phyloP scores from a whole-genome alignment of 2,888 invertebrate species.

The Pristionchus fissidentatus region DNA sequence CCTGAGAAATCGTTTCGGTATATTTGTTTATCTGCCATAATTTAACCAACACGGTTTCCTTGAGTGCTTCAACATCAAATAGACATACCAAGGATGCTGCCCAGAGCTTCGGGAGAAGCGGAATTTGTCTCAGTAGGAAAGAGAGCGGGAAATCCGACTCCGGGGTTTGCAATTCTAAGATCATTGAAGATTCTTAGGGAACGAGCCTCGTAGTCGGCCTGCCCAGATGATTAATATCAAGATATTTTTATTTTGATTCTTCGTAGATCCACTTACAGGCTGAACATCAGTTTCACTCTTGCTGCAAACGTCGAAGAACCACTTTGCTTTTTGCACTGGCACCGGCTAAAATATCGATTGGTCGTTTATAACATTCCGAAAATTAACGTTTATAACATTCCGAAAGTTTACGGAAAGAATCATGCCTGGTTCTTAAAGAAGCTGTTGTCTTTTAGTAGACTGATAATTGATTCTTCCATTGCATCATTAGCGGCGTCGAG shows the following conservation, averaged over 20 bases:
- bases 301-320: conserved; percentile 17
- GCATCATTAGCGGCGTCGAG: background rate
- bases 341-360: background rate
- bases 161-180: background rate
- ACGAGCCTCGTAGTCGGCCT: background rate
- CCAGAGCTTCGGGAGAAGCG: background rate
- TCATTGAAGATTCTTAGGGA: conserved; percentile 19
- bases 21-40: background rate
- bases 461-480: background rate
- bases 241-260: background rate
- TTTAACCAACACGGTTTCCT: no score
- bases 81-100: background rate
- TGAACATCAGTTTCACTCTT: background rate
- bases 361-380: background rate
- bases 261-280: background rate
- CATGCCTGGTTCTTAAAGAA: background rate
- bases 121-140: background rate
- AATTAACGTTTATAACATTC: background rate
- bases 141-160: background rate
- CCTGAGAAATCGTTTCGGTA: conserved; percentile 14
- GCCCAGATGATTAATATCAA: background rate
- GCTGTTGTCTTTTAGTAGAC: background rate
- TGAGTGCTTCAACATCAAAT: no score
- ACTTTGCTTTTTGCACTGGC: conserved; percentile 25
- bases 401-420: background rate